phyloP scores from a whole-genome alignment of 2,797 vertebrate genomes.

The Melanotaenia nigrans region DNA sequence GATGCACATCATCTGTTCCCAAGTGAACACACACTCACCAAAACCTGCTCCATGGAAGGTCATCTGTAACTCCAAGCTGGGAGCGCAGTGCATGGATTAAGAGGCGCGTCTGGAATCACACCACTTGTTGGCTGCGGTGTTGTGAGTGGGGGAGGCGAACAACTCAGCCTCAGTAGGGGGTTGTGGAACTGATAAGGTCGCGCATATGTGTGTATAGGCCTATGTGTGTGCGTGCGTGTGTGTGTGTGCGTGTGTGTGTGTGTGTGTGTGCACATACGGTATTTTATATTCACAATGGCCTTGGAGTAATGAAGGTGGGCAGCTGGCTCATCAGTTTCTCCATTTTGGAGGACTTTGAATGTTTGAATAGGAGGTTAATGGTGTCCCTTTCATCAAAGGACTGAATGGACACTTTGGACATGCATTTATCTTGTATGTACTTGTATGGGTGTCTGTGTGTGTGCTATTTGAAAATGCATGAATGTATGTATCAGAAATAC shows the following conservation, averaged over 20 bases:
- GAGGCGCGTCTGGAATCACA: conserved; percentile 32
- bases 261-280: neutral
- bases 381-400: conserved; percentile 2
- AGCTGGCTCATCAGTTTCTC: conserved; percentile 45
- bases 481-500: conserved; percentile 28
- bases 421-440: neutral
- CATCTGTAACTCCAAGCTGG: conserved; percentile 71
- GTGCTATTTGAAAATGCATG: neutral
- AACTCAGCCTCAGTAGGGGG: conserved; percentile 46
- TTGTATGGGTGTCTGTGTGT: neutral
- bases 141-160: conserved; percentile 41
- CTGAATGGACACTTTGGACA: neutral
- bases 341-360: conserved; percentile 30
- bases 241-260: conserved; percentile 11
- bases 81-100: conserved; percentile 39
- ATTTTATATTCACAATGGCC: conserved; percentile 50
- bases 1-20: conserved; percentile 78
- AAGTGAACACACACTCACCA: conserved; percentile 49
- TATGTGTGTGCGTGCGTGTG: neutral
- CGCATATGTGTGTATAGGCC: neutral
- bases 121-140: conserved; percentile 48
- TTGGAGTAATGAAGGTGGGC: conserved; percentile 47
- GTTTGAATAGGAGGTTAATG: conserved; percentile 17
- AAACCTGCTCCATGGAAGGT: conserved; percentile 68
- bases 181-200: conserved; percentile 35